Evolutionary conservation across 2,797 vertebrate genomes (phyloP), one percentile per base, ranked within the genome.

Genomic region (Propithecus perrieri): DNA sequence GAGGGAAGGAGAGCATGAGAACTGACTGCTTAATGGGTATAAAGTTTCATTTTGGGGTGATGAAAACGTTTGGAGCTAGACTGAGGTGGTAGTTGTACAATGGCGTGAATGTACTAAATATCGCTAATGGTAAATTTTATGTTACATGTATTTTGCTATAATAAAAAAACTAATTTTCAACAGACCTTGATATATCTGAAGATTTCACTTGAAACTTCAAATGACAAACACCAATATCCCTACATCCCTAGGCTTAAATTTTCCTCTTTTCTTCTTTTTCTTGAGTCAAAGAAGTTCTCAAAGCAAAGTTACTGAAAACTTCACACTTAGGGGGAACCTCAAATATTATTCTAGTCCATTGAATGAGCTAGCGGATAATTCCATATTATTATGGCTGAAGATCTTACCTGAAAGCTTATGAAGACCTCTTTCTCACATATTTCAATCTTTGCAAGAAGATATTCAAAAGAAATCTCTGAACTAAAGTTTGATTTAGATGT

Each of bases 241-340:
- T 84, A 80, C 15, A 53, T 85, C 33, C 9, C 14, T 72, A 87
- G 55, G 33, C 55, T 90, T 81, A 67, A 72, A 91, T 65, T 61
- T 57, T 57, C 55, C 24, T 53, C 53, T 53, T 53, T 53, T 85
- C 89, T 95, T 92, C 7, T 81, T 71, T 85, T 85, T 89, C 41
- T 76, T 83, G 14, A 81, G 7, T 13, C 26, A 48, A 91, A 80
- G 55, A 89, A 41, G 33, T 83, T 78, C 43, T 93, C 50, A 85
- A 93, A 81, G 74, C 28, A 83, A 89, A 95, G 63, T 50, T 93
- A 80, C 0, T 94, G 57, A 89, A 95, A 96, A 53, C n/a, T 97
- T 50, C 30, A 86, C 61, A 18, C 43, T 71, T 86, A 76, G 11
- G 22, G n/a, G 35, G 5, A 78, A 88, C 10, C 41, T 92, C 48